A percentile compares a stretch with the other conserved stretches of the same genome.
These are phyloP conservation scores for Agrochola macilenta DNA, from an alignment of 2,888 invertebrate species.

Conservation along the genomic window DNA sequence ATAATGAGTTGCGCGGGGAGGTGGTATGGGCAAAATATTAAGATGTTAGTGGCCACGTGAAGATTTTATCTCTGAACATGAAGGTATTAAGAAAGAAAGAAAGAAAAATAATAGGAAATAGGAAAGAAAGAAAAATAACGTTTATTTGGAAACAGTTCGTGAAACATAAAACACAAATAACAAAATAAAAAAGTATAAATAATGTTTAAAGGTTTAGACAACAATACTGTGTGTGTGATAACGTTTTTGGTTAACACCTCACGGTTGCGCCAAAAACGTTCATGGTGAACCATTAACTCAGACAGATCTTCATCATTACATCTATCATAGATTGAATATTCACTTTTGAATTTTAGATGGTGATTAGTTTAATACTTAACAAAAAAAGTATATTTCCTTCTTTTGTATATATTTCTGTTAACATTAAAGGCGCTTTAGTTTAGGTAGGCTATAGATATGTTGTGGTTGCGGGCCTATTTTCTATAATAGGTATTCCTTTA, in stretches of 20 bases:
- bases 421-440: neutral
- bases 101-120: too few relatives aligned
- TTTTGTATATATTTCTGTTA: neutral
- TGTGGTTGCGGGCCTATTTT: neutral
- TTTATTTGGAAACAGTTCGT: too few relatives aligned
- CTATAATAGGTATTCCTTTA: neutral
- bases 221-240: too few relatives aligned
- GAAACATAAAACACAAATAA: too few relatives aligned
- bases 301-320: too few relatives aligned
- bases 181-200: too few relatives aligned
- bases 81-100: neutral
- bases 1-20: constrained; percentile 32
- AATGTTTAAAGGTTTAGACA: too few relatives aligned
- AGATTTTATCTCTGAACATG: constrained; percentile 2
- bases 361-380: neutral
- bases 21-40: constrained; percentile 37
- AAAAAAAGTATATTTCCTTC: neutral
- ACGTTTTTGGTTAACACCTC: too few relatives aligned
- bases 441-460: neutral
- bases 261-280: too few relatives aligned
- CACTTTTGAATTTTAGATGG: neutral
- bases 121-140: too few relatives aligned
- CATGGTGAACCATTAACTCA: too few relatives aligned
- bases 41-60: constrained; percentile 34
- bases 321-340: neutral